Conservation (phyloP, 2,113 vertebrate genomes). For the Dendropsophus ebraccatus region DNA sequence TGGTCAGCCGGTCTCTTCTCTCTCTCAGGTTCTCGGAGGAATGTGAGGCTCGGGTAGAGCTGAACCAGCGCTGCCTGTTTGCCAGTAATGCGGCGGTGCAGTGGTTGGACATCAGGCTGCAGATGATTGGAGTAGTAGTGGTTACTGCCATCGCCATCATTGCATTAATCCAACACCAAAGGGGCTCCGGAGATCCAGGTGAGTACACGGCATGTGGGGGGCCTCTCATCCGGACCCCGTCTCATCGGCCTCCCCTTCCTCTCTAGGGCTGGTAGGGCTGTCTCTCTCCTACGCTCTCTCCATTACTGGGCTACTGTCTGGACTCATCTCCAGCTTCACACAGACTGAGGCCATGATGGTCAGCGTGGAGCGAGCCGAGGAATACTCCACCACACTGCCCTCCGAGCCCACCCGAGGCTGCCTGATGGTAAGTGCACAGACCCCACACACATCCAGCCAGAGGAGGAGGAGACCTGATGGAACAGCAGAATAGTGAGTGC, state of each 20-base stretch:
- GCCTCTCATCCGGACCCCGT: not conserved
- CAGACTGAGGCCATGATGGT: slow-evolving; percentile 94
- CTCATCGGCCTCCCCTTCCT: not conserved
- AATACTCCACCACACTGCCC: slow-evolving; percentile 85
- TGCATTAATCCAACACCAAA: slow-evolving; percentile 87
- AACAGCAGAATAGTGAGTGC: too few relatives aligned
- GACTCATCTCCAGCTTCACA: slow-evolving; percentile 89
- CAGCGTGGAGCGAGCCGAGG: slow-evolving; percentile 90
- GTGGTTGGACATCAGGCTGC: slow-evolving; percentile 94
- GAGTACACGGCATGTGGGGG: not conserved
- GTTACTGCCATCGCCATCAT: slow-evolving; percentile 83
- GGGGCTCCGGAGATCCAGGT: slow-evolving; percentile 85
- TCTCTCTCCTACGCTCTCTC: slow-evolving; percentile 91
- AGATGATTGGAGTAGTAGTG: slow-evolving; percentile 90
- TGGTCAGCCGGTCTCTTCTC: not conserved
- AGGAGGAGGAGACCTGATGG: too few relatives aligned
- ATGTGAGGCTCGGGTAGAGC: slow-evolving; percentile 81
- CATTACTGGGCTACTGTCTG: slow-evolving; percentile 86
- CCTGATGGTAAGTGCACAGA: slow-evolving; percentile 71
- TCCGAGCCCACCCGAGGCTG: slow-evolving; percentile 76
- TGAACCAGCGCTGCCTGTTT: slow-evolving; percentile 93
- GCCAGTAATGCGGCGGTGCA: slow-evolving; percentile 82
- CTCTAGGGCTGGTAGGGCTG: slow-evolving; percentile 88
- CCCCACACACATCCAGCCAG: too few relatives aligned
- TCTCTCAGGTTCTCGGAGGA: slow-evolving; percentile 86